Base-by-base conservation (phyloP, 2,797 vertebrate genomes). In the Cheirogaleus major region DNA sequence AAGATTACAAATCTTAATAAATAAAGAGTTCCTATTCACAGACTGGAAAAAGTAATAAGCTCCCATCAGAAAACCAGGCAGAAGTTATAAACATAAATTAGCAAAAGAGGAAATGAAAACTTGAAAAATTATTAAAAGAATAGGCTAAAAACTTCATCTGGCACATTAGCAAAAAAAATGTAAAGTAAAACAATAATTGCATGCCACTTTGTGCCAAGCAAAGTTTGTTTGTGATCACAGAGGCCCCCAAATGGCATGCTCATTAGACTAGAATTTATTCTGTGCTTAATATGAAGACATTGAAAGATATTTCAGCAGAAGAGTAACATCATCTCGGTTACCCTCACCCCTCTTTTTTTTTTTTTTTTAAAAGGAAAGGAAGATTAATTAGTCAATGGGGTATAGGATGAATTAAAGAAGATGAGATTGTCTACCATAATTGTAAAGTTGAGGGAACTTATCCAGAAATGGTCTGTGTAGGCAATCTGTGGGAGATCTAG, bases 11-110 rank as follows among this genome's bases (percentile, higher is more conserved):
- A 61, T 22, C 38, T 94, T 76, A 45, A 85, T 57, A 89, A 84
- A 89, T 45, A 89, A 83, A 88, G 45, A 45, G 38, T 43, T 75
- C 30, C 9, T 43, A n/a, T 22, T 63, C 45, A 32, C 61, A 70
- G 30, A 75, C 4, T 72, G n/a, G 14, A 65, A 90, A 90, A 72
- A 81, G 9, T 70, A 78, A 81, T 25, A 87, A 72, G 17, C 12
- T 15, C 35, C 13, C 9, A 85, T 75, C 35, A 92, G 91, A 95
- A 95, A 89, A 79, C 41, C 52, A 22, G 22, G 48, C 52, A 87
- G 48, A 95, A 89, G 13, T 92, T 93, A 81, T 79, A 8, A 95
- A 76, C 4, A 70, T 59, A 93, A 87, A 88, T 94, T 80, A 65
- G 45, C 50, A 76, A 89, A 96, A 70, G 48, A 78, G 45, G 48